Conservation (phyloP, 2,113 vertebrate species). For the Otus sunia region DNA sequence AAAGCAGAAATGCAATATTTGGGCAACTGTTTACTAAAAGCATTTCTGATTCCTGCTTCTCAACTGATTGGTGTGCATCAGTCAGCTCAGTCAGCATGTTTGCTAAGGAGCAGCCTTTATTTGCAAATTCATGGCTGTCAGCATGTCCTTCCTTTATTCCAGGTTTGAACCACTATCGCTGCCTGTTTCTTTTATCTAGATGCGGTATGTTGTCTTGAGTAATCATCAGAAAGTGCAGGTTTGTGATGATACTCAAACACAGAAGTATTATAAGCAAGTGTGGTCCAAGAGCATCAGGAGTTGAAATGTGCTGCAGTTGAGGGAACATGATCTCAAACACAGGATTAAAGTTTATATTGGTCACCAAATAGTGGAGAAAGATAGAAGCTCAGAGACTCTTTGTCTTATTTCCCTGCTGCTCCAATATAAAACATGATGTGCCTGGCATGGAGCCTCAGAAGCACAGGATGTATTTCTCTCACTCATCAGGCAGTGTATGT, state of each 20-base stretch:
- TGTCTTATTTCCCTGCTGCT: neutral
- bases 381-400: neutral
- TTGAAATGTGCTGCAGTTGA: neutral
- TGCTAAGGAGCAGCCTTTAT: neutral
- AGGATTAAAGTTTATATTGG: neutral
- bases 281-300: neutral
- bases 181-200: neutral
- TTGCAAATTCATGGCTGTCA: neutral
- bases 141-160: neutral
- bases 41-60: neutral
- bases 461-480: neutral
- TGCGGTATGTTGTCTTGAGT: neutral
- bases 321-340: neutral
- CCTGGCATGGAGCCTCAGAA: neutral
- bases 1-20: neutral
- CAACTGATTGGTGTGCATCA: neutral
- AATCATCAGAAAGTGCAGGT: neutral
- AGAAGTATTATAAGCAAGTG: neutral
- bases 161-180: neutral
- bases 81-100: neutral
- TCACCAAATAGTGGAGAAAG: neutral
- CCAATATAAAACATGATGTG: neutral
- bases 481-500: accelerated
- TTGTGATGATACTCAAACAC: neutral
- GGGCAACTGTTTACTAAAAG: neutral